A percentile compares a stretch with the other conserved stretches of the same genome.
phyloP scores from a whole-genome alignment of 2,797 vertebrate genomes.

The Gila robusta region DNA sequence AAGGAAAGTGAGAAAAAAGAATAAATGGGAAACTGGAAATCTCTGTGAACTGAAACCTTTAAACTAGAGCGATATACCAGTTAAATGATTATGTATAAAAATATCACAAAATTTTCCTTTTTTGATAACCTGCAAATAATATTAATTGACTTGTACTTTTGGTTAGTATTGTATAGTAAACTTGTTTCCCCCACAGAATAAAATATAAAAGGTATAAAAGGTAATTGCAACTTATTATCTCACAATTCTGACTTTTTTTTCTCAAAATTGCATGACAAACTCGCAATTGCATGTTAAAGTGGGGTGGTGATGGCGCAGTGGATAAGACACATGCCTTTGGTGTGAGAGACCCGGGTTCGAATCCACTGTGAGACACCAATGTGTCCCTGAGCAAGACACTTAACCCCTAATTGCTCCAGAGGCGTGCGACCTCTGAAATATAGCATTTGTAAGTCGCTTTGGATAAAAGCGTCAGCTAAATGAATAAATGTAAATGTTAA shows the following conservation, averaged over 20 bases:
- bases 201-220: not conserved
- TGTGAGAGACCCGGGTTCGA: no score
- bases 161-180: not conserved
- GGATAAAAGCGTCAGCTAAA: no score
- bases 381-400: no score
- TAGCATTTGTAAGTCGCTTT: no score
- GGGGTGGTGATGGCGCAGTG: no score
- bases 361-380: no score
- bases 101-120: not conserved
- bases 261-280: not conserved
- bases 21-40: slow-evolving; percentile 22
- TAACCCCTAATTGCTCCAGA: no score
- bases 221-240: no score
- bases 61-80: not conserved
- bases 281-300: no score
- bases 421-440: no score
- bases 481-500: no score
- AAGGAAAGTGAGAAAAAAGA: slow-evolving; percentile 50
- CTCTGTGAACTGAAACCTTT: slow-evolving; percentile 50
- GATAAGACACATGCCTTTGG: no score
- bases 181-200: not conserved
- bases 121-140: not conserved
- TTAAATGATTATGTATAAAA: not conserved
- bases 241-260: not conserved
- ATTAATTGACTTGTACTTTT: not conserved